Evolutionary conservation across 2,888 invertebrate genomes (phyloP).

Genomic region (Hypomecis punctinalis): DNA sequence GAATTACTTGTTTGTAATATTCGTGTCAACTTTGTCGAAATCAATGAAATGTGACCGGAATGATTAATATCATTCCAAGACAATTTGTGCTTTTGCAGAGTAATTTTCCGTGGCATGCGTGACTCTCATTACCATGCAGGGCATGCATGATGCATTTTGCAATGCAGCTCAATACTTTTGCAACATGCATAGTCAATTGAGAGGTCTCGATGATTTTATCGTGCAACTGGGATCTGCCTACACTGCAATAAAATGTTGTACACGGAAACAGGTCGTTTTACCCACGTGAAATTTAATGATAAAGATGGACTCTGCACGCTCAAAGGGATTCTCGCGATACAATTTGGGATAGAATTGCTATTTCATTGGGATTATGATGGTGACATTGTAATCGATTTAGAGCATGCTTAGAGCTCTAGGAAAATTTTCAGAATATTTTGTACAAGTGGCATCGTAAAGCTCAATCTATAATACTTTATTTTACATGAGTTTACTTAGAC

Average conservation of each 20-base stretch:
- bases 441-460: neutral
- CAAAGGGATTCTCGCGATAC: slow-evolving; percentile 4
- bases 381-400: too few species aligned
- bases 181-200: slow-evolving; percentile 38
- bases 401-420: neutral
- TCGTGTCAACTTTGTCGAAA: neutral
- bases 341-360: slow-evolving; percentile 1
- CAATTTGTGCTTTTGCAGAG: slow-evolving; percentile 3
- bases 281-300: slow-evolving; percentile 32
- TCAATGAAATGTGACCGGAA: slow-evolving; percentile 10
- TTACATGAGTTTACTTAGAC: too few species aligned
- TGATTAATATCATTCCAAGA: neutral
- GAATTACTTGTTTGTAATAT: neutral
- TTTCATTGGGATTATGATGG: slow-evolving; percentile 6
- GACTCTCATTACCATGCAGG: slow-evolving; percentile 26
- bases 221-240: slow-evolving; percentile 32
- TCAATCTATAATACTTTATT: too few species aligned
- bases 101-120: slow-evolving; percentile 25
- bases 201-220: slow-evolving; percentile 34
- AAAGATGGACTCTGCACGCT: slow-evolving; percentile 26
- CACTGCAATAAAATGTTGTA: slow-evolving; percentile 34
- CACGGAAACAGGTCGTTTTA: slow-evolving; percentile 39
- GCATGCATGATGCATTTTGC: slow-evolving; percentile 34
- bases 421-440: neutral
- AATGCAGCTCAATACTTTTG: slow-evolving; percentile 30